Evolutionary conservation across 2,797 vertebrate genomes (phyloP), one percentile per base, ranked within the genome.

Genomic region (Phaenicophaeus curvirostris): DNA sequence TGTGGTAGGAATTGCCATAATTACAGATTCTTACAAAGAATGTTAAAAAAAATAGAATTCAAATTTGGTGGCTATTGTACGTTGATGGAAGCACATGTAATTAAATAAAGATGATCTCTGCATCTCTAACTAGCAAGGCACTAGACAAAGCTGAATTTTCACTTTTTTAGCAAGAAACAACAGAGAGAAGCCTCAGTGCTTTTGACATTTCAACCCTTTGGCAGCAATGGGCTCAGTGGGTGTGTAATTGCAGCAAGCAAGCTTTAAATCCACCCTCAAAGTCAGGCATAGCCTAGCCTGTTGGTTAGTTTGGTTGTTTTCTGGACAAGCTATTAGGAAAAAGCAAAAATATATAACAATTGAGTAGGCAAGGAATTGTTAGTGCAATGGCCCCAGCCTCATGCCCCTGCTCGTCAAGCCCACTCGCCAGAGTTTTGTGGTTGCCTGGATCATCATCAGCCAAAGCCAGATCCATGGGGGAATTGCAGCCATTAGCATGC

Each of bases 371-470:
- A 84, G 54, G 66, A 75, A 41, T 88, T 75, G 28, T 13, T 30
- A 78, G 69, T 0, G 0, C 0, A 1, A 66, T 0, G 0, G n/a
- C 28, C n/a, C 16, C n/a, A 1, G 6, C 24, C 41, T 67, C 42
- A 44, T 44, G 53, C 51, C 82, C 1, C 0, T 5, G 68, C 48
- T 80, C 3, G 65, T 23, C 23, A 41, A 62, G 48, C 35, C 59
- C 9, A 24, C 54, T 75, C 7, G 3, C 51, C 46, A 13, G 63
- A 80, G 50, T 19, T 42, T 76, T 58, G 51, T 2, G 8, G 15
- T 44, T 23, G 46, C 57, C 27, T 10, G 50, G 82, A 66, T 1
- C 5, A n/a, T 37, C 57, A 16, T n/a, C 73, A 55, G 68, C 68
- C 62, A 28, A 75, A 90, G 88, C 30, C 51, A 33, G 42, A 42